Conservation (phyloP, 1,140 invertebrate species). For the Scaptodrosophila lebanonensis region DNA sequence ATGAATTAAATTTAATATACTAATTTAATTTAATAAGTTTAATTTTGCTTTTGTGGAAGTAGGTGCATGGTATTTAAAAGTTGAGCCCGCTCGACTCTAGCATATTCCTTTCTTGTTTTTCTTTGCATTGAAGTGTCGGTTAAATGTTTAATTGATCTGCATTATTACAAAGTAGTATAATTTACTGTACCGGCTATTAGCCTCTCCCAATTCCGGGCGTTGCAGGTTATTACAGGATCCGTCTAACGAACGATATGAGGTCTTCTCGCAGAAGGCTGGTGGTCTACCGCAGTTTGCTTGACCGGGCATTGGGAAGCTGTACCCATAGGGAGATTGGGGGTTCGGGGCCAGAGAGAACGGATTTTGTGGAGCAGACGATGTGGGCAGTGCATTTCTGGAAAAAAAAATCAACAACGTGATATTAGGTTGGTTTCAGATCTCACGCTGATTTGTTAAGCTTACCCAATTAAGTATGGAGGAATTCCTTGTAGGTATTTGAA, state of each 20-base stretch:
- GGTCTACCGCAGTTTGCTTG: constrained; percentile 72
- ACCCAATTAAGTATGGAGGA: constrained; percentile 38
- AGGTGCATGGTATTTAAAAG: no score
- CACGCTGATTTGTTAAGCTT: not conserved
- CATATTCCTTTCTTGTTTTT: no score
- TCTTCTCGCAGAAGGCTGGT: constrained; percentile 77
- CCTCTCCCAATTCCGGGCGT: constrained; percentile 85
- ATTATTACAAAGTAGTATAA: no score
- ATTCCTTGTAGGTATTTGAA: constrained; percentile 40
- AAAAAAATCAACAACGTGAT: not conserved
- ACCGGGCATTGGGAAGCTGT: constrained; percentile 50
- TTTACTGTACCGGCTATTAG: constrained; percentile 51
- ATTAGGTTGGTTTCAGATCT: no score
- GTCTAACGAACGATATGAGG: constrained; percentile 86
- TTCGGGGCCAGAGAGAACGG: constrained; percentile 39
- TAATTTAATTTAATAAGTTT: no score
- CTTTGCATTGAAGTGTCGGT: no score
- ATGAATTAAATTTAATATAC: no score
- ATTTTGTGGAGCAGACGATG: constrained; percentile 50
- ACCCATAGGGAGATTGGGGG: constrained; percentile 35
- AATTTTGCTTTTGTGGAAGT: no score
- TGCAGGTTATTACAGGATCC: constrained; percentile 91
- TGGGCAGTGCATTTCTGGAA: constrained; percentile 50
- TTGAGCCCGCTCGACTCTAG: no score
- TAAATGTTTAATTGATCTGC: not conserved